These are phyloP conservation scores for Orthosia incerta DNA, from an alignment of 2,888 invertebrate genomes.

Conservation along the genomic window DNA sequence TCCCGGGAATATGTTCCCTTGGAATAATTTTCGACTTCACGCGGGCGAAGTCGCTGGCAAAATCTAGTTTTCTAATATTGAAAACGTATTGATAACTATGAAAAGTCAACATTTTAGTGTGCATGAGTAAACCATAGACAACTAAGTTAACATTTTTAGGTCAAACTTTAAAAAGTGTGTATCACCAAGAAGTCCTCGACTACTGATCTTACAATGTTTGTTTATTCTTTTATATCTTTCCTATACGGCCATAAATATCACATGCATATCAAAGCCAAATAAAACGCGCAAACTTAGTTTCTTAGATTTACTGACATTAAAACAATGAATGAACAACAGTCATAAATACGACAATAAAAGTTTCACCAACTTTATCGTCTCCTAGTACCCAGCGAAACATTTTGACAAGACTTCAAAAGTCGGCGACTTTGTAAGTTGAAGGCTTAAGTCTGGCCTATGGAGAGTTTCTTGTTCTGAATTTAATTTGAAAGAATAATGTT, in stretches of 20 bases:
- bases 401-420: slow-evolving; percentile 56
- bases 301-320: slow-evolving; percentile 58
- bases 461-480: slow-evolving; percentile 59
- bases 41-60: too few species aligned
- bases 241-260: slow-evolving; percentile 44
- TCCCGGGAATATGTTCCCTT: too few species aligned
- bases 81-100: too few species aligned
- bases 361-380: slow-evolving; percentile 46
- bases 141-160: neutral
- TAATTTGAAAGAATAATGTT: slow-evolving; percentile 60
- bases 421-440: slow-evolving; percentile 43
- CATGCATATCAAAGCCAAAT: slow-evolving; percentile 60
- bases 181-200: neutral
- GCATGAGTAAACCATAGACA: too few species aligned
- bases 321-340: slow-evolving; percentile 59
- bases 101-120: too few species aligned
- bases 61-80: too few species aligned
- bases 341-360: slow-evolving; percentile 64
- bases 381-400: slow-evolving; percentile 46
- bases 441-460: slow-evolving; percentile 52
- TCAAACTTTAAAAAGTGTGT: neutral
- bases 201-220: slow-evolving; percentile 40
- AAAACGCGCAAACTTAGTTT: slow-evolving; percentile 54
- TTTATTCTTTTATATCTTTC: slow-evolving; percentile 35
- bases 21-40: too few species aligned